Evolutionary conservation across 2,888 invertebrate species (phyloP).

Genomic region (Drosophila pegasa): DNA sequence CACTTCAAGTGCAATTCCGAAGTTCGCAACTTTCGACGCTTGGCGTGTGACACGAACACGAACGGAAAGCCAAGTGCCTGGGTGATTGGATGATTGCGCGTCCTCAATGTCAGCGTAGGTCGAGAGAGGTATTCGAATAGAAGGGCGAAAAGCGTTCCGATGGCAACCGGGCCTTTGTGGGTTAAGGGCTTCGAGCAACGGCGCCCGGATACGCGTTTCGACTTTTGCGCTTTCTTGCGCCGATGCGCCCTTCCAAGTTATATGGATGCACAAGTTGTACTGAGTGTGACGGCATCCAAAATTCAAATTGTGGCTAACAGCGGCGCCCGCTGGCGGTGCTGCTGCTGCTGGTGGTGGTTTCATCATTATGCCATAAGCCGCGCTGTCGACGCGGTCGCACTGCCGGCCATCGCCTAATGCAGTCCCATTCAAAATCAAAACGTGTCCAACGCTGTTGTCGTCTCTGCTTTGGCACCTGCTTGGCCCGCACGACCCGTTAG

Average conservation of each 20-base stretch:
- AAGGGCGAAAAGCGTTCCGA: background rate
- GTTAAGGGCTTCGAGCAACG: conserved; percentile 8
- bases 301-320: conserved; percentile 30
- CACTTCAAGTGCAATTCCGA: conserved; percentile 57
- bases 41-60: conserved; percentile 71
- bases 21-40: conserved; percentile 55
- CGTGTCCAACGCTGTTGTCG: conserved; percentile 55
- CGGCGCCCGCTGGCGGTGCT: conserved; percentile 1
- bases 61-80: conserved; percentile 13
- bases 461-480: conserved; percentile 27
- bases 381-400: conserved; percentile 29
- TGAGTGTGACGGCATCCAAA: conserved; percentile 69
- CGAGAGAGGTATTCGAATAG: conserved; percentile 21
- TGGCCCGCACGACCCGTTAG: conserved; percentile 15
- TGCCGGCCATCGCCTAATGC: conserved; percentile 59
- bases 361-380: conserved; percentile 71
- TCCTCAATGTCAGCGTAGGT: conserved; percentile 73
- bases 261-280: conserved; percentile 76
- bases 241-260: conserved; percentile 59
- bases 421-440: conserved; percentile 78
- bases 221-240: conserved; percentile 26
- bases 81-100: conserved; percentile 24
- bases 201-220: conserved; percentile 22
- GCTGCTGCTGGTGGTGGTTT: conserved; percentile 34
- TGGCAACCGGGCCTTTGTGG: conserved; percentile 1